Conservation (phyloP, 2,888 invertebrate species). For the Matsumyia berberina region DNA sequence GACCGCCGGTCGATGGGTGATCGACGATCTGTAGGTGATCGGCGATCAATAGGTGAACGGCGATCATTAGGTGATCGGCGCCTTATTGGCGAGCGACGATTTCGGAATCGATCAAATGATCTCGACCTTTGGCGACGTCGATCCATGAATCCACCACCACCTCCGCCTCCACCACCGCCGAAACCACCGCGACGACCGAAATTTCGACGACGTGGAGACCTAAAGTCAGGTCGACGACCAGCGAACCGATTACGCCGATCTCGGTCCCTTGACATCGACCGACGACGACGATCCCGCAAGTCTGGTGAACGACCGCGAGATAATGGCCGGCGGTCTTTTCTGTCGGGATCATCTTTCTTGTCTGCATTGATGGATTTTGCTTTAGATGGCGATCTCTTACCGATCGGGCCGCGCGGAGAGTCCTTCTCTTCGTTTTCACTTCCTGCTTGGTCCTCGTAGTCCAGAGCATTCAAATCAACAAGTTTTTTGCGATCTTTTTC, state of each 20-base stretch:
- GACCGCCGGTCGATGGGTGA: conserved; percentile 79
- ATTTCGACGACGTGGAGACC: conserved; percentile 81
- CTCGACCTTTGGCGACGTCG: conserved; percentile 80
- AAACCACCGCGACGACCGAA: conserved; percentile 75
- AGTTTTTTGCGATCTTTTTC: conserved; percentile 80
- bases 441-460: conserved; percentile 88
- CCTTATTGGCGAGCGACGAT: conserved; percentile 81
- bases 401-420: conserved; percentile 28
- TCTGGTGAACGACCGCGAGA: conserved; percentile 78
- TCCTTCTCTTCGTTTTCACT: conserved; percentile 84
- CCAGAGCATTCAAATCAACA: conserved; percentile 90
- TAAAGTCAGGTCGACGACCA: conserved; percentile 78
- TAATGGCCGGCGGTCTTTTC: conserved; percentile 77
- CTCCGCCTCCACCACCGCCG: conserved; percentile 71
- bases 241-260: conserved; percentile 79
- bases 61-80: conserved; percentile 76
- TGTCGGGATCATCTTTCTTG: conserved; percentile 70
- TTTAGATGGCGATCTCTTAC: conserved; percentile 44
- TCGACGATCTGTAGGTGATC: conserved; percentile 75
- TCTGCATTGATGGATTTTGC: conserved; percentile 73
- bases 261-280: conserved; percentile 78
- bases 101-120: conserved; percentile 81
- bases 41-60: conserved; percentile 79
- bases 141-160: conserved; percentile 81
- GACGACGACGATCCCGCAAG: conserved; percentile 76